Evolutionary conservation across 2,888 invertebrate species (phyloP).

Genomic region (Sisyra terminalis): DNA sequence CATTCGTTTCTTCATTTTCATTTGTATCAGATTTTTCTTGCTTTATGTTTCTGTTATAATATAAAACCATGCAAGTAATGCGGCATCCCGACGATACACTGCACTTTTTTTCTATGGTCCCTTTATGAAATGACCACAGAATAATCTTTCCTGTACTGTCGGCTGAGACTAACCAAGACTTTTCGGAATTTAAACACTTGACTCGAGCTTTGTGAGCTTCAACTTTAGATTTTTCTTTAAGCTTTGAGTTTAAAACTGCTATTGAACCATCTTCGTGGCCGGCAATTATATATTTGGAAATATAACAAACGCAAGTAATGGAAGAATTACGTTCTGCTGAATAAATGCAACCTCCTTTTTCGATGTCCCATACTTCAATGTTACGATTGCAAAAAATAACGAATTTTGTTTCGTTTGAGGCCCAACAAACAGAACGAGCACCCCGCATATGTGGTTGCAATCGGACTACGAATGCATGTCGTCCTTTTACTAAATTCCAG

Average conservation of each 20-base stretch:
- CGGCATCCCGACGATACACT: conserved; percentile 49
- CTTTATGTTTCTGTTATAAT: conserved; percentile 15
- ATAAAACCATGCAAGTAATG: conserved; percentile 52
- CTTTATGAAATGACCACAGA: conserved; percentile 39
- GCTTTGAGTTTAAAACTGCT: conserved; percentile 35
- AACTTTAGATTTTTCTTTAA: conserved; percentile 29
- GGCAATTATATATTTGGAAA: conserved; percentile 41
- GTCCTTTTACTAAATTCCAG: conserved; percentile 88
- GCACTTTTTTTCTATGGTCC: conserved; percentile 33
- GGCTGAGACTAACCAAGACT: conserved; percentile 42
- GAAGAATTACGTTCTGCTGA: conserved; percentile 49
- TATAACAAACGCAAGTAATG: conserved; percentile 54
- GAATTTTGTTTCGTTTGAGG: conserved; percentile 61
- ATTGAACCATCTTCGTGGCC: conserved; percentile 64
- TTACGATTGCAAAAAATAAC: conserved; percentile 52
- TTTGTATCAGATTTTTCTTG: conserved; percentile 22
- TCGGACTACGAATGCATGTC: conserved; percentile 57
- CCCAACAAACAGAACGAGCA: conserved; percentile 46
- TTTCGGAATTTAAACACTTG: conserved; percentile 41
- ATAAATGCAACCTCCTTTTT: conserved; percentile 54
- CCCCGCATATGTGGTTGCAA: conserved; percentile 21
- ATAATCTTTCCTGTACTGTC: conserved; percentile 69
- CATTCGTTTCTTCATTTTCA: conserved; percentile 12
- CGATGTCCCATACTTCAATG: conserved; percentile 67
- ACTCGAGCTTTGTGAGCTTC: conserved; percentile 48